phyloP scores from a whole-genome alignment of 2,113 vertebrate genomes.

The Gila orcuttii region DNA sequence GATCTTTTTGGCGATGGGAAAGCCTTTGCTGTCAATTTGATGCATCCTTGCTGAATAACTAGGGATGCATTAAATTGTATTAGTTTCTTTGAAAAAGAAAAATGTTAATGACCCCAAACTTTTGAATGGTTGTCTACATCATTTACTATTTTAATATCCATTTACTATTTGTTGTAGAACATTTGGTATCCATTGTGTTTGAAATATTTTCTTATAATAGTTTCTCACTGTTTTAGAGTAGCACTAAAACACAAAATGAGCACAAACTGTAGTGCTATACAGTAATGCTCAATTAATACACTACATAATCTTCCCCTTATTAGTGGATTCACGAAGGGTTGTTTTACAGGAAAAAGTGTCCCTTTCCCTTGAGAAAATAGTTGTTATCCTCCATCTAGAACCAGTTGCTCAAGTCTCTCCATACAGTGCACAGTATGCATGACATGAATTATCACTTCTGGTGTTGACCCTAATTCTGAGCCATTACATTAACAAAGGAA shows the following conservation, averaged over 20 bases:
- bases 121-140: background rate
- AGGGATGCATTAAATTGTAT: background rate
- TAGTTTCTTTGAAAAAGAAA: background rate
- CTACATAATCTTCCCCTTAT: background rate
- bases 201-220: background rate
- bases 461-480: slow-evolving; percentile 23
- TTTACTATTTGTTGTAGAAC: background rate
- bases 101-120: background rate
- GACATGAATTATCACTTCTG: slow-evolving; percentile 21
- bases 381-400: background rate
- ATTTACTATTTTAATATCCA: background rate
- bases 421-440: slow-evolving; percentile 22
- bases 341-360: background rate
- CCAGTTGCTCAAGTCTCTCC: slow-evolving; percentile 26
- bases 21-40: background rate
- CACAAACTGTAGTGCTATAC: background rate
- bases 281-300: background rate
- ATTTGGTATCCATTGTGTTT: background rate
- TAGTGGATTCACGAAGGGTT: background rate
- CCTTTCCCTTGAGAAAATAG: background rate
- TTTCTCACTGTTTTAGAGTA: background rate
- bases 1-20: no score
- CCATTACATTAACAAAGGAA: slow-evolving; percentile 3
- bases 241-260: background rate
- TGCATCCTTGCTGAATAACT: background rate